These are phyloP conservation scores for Bungarus multicinctus DNA, from an alignment of 2,113 vertebrate species.

Conservation along the genomic window DNA sequence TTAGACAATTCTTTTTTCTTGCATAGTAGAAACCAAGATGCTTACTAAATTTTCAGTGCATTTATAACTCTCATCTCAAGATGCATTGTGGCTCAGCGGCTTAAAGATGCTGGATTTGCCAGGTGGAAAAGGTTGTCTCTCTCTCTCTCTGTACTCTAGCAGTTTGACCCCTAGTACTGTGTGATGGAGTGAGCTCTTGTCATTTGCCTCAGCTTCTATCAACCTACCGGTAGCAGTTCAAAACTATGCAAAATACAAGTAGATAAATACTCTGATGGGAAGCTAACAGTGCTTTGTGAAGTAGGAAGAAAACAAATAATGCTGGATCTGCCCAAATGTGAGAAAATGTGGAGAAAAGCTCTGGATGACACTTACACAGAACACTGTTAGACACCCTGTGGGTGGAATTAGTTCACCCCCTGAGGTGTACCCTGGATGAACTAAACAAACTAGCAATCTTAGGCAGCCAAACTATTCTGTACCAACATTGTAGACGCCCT, in stretches of 20 bases:
- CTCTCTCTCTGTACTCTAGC: background rate
- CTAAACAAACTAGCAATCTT: background rate
- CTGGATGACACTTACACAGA: background rate
- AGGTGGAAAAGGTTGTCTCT: background rate
- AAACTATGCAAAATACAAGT: background rate
- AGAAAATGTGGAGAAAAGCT: background rate
- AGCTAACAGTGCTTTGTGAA: background rate
- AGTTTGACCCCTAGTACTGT: background rate
- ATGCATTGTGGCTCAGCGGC: background rate
- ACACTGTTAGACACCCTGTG: background rate
- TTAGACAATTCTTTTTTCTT: background rate
- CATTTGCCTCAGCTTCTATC: background rate
- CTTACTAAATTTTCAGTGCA: background rate
- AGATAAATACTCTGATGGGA: background rate
- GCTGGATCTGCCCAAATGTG: background rate
- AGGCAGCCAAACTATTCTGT: background rate
- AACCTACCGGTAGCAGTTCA: background rate
- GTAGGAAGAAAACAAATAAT: background rate
- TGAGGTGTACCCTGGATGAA: background rate
- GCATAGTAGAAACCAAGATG: background rate
- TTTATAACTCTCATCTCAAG: background rate
- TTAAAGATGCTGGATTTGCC: background rate
- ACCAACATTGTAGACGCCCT: background rate
- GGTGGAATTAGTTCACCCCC: background rate
- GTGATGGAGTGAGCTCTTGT: background rate